Base-by-base conservation (phyloP, 2,113 vertebrate species). In the Loxodonta africana region DNA sequence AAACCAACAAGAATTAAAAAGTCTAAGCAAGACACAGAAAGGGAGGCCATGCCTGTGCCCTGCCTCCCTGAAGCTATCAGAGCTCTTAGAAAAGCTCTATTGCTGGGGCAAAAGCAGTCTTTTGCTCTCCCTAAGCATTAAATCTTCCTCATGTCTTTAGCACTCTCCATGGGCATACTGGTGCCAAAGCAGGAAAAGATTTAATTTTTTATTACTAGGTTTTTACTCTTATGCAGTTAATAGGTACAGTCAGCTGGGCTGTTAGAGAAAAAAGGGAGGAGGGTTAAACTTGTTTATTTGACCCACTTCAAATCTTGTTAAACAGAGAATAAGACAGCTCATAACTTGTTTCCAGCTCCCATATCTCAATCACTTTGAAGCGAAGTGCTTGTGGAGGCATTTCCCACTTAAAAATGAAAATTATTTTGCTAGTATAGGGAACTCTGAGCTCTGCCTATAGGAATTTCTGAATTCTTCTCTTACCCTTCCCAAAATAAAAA, bases 121-220 rank as follows among this genome's bases (percentile, higher is more conserved):
- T 91, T 78, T 82, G 26, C 77, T 93, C 81, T 93, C 81, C 73
- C 37, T 48, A 85, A 88, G 77, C 81, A 90, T 63, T 95, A 78
- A 95, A 95, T 91, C 88, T 92, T 85, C 80, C 67, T 41, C n/a
- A 37, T 9, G n/a, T 76, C 46, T 88, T 93, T 88, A 95, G 83
- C 84, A 92, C 84, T 88, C 77, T 95, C 71, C 30, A 0, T 71
- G 78, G 92, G 77, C 77, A 83, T 33, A 65, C n/a, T 80, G 9
- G 53, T 92, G 48, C 87, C 93, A 96, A 90, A 90, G 62, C 53
- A 90, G 23, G 88, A 85, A 94, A 92, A 96, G 76, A 96, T 97
- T 97, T 90, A 83, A 96, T 95, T 95, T 96, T 46, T 73, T 15
- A 67, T 97, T 94, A 84, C 96, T 97, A 89, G 84, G 89, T 91